A percentile compares a stretch with the other conserved stretches of the same genome.
Conservation (phyloP, 2,888 invertebrate genomes). For the Sminthurinus aureus region DNA sequence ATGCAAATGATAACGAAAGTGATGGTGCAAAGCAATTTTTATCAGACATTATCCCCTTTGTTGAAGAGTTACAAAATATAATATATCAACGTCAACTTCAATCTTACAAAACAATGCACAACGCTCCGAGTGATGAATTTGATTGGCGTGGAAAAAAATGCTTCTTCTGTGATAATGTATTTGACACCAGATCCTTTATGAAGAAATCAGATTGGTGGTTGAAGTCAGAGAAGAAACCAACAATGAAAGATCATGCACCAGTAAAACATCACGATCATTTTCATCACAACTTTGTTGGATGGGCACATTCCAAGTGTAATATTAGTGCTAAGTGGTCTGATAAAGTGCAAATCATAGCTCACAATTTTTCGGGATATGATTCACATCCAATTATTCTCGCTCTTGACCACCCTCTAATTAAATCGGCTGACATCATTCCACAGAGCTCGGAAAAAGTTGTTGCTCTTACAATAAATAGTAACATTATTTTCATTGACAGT, state of each 20-base stretch:
- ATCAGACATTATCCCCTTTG: neutral
- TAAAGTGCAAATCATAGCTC: neutral
- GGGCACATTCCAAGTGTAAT: neutral
- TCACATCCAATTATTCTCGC: neutral
- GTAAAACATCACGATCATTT: constrained; percentile 7
- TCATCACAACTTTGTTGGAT: neutral
- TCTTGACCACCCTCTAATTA: neutral
- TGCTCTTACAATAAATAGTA: neutral
- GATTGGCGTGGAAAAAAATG: too few species aligned
- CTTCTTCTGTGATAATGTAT: too few species aligned
- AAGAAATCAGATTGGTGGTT: too few species aligned
- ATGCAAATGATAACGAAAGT: neutral
- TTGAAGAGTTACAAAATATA: too few species aligned
- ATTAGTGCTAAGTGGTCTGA: neutral
- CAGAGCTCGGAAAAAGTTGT: neutral
- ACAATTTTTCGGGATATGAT: neutral
- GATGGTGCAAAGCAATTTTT: neutral
- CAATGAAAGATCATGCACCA: too few species aligned
- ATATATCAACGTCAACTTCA: too few species aligned
- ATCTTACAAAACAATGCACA: too few species aligned
- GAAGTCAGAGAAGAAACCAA: too few species aligned
- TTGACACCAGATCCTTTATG: too few species aligned
- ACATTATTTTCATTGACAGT: neutral
- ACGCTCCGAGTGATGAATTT: too few species aligned
- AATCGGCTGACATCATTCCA: neutral